Base-by-base conservation (phyloP, 2,113 vertebrate species). In the Serilophus lunatus region DNA sequence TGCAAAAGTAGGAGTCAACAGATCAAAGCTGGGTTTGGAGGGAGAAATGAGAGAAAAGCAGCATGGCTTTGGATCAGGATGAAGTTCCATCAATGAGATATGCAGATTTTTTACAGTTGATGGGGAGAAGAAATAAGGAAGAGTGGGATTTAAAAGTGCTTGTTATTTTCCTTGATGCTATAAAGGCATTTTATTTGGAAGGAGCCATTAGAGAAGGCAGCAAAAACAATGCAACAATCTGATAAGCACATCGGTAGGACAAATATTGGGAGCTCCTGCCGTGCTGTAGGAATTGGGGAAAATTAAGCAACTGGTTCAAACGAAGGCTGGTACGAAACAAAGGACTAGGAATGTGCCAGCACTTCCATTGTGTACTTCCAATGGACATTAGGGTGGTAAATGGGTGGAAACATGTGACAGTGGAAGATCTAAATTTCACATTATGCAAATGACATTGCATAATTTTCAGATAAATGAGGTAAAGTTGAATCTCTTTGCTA, bases 301-400 rank as follows among this genome's bases (percentile, higher is more conserved):
- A 96, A 95, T 92, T 59, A 92, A 94, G 57, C 91, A 92, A 88
- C 60, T 81, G 88, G 42, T 75, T 92, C 69, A 44, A 86, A 79
- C 33, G 51, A 49, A 86, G 64, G 13, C 82, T 83, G 56, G 33
- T 42, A 17, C 2, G 72, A 91, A 86, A 92, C 72, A 91, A 91
- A 88, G 53, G 47, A 6, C 64, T 36, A 22, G 33, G 76, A 76
- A 91, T 54, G 54, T 26, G 20, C 47, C 60, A 63, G 19, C 2
- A 0, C 35, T 92, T 94, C 63, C 91, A 86, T 59, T 33, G 1
- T 18, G 60, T 51, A 45, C 64, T 93, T 92, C 72, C 84, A 64
- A 68, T 82, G 80, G 86, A 71, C 77, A 56, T 89, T 49, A 84
- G 60, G 51, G 14, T 35, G 36, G 88, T 25, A 83, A 91, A 92